A percentile compares a stretch with the other conserved stretches of the same genome.
phyloP scores from a whole-genome alignment of 2,113 vertebrate species.

The Actenoides lindsayi region DNA sequence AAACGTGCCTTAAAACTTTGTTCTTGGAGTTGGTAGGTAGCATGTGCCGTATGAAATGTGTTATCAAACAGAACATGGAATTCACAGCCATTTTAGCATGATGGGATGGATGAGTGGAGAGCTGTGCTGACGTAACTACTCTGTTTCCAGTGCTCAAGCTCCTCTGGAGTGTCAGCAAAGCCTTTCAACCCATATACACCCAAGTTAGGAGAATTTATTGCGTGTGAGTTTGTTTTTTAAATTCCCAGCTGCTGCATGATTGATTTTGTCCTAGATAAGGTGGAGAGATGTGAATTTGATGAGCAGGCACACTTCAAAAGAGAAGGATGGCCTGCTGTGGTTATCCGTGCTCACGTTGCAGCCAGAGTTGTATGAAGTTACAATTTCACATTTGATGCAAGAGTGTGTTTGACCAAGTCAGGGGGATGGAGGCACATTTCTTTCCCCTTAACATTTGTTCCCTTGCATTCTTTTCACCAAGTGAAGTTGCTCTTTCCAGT shows the following conservation, averaged over 20 bases:
- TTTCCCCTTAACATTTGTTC: neutral
- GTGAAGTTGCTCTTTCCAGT: neutral
- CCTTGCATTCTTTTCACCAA: neutral
- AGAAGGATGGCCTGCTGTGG: neutral
- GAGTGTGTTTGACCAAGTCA: neutral
- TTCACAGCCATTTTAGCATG: rapidly evolving
- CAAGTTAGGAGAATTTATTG: neutral
- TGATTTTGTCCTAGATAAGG: neutral
- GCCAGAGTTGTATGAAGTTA: neutral
- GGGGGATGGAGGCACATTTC: neutral
- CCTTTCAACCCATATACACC: neutral
- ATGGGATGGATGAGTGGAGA: neutral
- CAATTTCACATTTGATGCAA: neutral
- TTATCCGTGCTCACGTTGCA: neutral
- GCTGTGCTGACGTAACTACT: neutral
- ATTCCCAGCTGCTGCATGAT: neutral
- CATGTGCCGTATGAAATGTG: neutral
- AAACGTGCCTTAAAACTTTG: constrained; percentile 42
- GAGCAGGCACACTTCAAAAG: neutral
- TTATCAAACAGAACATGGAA: neutral
- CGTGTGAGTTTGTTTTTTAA: neutral
- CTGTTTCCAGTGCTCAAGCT: neutral
- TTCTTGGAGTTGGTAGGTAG: neutral
- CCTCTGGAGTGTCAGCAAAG: neutral
- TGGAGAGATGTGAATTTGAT: neutral